Conservation (phyloP, 2,888 invertebrate species). For the Cerastis rubricosa region DNA sequence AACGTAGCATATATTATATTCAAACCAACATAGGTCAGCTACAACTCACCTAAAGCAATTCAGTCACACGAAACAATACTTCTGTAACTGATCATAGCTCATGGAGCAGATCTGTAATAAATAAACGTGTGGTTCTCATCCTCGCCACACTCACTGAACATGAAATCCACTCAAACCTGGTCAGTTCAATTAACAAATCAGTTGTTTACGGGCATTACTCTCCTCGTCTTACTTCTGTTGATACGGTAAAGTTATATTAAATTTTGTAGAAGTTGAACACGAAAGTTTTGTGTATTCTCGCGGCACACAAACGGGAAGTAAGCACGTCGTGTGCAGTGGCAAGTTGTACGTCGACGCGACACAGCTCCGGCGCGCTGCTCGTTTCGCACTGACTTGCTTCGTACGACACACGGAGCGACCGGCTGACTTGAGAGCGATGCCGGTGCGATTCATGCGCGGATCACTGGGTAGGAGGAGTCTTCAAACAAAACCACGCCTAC, state of each 20-base stretch:
- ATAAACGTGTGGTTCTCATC: slow-evolving; percentile 69
- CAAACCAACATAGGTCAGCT: not conserved
- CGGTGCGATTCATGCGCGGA: slow-evolving; percentile 86
- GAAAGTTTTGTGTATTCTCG: slow-evolving; percentile 74
- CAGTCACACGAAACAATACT: slow-evolving; percentile 26
- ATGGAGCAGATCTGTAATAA: slow-evolving; percentile 64
- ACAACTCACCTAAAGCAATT: slow-evolving; percentile 59
- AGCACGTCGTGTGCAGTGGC: slow-evolving; percentile 73
- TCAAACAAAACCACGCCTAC: slow-evolving; percentile 88
- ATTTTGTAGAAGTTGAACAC: slow-evolving; percentile 77
- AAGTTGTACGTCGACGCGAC: slow-evolving; percentile 79
- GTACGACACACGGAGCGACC: slow-evolving; percentile 73
- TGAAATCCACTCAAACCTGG: slow-evolving; percentile 77
- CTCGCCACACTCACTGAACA: slow-evolving; percentile 81
- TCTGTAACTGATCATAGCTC: slow-evolving; percentile 48
- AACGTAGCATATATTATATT: not conserved
- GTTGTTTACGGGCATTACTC: slow-evolving; percentile 73
- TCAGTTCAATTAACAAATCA: slow-evolving; percentile 74
- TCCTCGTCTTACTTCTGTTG: slow-evolving; percentile 74
- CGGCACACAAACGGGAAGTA: slow-evolving; percentile 73
- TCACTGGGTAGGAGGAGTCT: slow-evolving; percentile 88
- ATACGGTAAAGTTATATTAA: slow-evolving; percentile 76
- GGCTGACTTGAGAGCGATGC: slow-evolving; percentile 80
- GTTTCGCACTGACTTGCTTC: slow-evolving; percentile 79
- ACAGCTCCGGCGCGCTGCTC: slow-evolving; percentile 77